phyloP scores from a whole-genome alignment of 2,797 vertebrate species.

The Sardinella longiceps region DNA sequence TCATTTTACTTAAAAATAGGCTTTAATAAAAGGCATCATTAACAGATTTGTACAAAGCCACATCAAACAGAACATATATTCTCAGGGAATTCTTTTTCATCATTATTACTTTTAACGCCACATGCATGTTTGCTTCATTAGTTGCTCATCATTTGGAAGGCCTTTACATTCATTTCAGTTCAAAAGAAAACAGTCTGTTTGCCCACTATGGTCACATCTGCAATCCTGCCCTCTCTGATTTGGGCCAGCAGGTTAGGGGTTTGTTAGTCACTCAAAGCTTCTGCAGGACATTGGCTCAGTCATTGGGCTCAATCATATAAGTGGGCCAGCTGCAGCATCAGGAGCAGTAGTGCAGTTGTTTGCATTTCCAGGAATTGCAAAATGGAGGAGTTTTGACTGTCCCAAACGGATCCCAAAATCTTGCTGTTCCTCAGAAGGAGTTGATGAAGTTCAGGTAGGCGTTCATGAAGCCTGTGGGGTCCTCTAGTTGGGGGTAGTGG shows the following conservation, averaged over 20 bases:
- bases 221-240: not conserved
- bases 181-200: not conserved
- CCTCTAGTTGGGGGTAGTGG: constrained; percentile 96
- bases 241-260: not conserved
- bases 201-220: not conserved
- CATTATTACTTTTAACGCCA: not conserved
- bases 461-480: constrained; percentile 90
- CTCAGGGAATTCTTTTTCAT: not conserved
- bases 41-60: constrained; percentile 12
- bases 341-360: not conserved
- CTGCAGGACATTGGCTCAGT: not conserved
- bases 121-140: not conserved
- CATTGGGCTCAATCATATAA: not conserved
- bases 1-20: not conserved
- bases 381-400: not conserved
- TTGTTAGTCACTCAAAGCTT: not conserved
- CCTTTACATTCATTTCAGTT: not conserved
- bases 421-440: constrained; percentile 91
- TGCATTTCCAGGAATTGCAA: not conserved
- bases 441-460: constrained; percentile 94
- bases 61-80: not conserved
- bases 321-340: not conserved
- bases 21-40: constrained; percentile 17
- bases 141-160: not conserved
- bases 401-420: not conserved